Evolutionary conservation across 2,113 vertebrate species (phyloP), one percentile per base, ranked within the genome.

Genomic region (Apistogramma diplotaenia): DNA sequence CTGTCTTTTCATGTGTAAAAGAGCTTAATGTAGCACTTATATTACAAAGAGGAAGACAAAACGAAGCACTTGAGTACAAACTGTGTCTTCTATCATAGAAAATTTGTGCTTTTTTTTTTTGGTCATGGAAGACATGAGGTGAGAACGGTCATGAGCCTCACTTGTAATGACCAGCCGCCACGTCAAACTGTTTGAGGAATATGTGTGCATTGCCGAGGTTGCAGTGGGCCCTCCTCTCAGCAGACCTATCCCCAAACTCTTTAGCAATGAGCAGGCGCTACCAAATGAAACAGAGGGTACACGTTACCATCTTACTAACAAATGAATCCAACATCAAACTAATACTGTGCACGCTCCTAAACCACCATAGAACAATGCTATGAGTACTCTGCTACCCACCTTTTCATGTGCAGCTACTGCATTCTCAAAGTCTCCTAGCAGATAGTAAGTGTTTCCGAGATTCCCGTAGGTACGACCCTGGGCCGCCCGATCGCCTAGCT

Each of bases 391-490:
- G 35, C 8, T 49, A 10, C 43, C 2, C 95, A 99, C 98, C 96
- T 99, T 97, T 89, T 99, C 97, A 16, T 99, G 98, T 57, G 97
- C 97, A 82, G 94, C 93, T 21, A 98, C 96, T 0, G 98, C 98
- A 2, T 94, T 96, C 87, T 96, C 93, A 92, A 99, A 99, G 92
- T 97, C 97, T 31, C 98, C 97, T 40, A 99, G 96, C 76, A 99
- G 96, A 85, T 99, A 99, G 84, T 98, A 97, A 0, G 97, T 97
- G 91, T 99, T 99, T 19, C 98, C 98, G n/a, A 99, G 96, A 86
- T 99, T 99, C 33, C 98, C 98, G 67, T 96, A 98, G 61, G 98
- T 98, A 21, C 98, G 97, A 31, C 98, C 98, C 91, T 99, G 97
- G 15, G 97, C 97, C 46, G 98, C 97, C 79, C 95, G 93, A 74